Conservation (phyloP, 2,113 vertebrate species). For the Seriola quinqueradiata region DNA sequence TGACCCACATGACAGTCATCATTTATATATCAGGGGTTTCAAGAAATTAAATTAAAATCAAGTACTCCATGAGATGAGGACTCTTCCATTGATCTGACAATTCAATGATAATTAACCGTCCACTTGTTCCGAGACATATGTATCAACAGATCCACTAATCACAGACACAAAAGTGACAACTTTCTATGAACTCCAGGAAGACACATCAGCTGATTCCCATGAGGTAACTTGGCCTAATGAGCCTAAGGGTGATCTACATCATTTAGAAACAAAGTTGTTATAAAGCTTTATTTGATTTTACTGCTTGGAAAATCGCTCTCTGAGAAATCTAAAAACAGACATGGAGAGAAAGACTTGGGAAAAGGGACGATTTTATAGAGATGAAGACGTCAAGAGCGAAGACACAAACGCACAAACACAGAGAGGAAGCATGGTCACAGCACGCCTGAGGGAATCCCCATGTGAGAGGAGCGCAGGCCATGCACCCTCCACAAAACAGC, state of each 20-base stretch:
- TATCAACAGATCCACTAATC: neutral
- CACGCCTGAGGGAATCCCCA: constrained; percentile 74
- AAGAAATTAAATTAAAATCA: neutral
- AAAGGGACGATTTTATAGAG: neutral
- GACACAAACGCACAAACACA: constrained; percentile 1
- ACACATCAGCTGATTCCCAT: constrained; percentile 31
- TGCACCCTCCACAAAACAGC: constrained; percentile 58
- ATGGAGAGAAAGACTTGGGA: neutral
- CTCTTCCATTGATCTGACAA: neutral
- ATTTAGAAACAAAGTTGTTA: neutral
- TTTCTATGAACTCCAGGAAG: neutral
- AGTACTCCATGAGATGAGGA: neutral
- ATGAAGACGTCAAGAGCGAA: constrained; percentile 1
- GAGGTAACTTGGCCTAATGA: too few species aligned
- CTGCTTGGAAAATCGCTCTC: neutral
- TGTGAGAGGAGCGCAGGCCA: constrained; percentile 44
- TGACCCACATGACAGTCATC: neutral
- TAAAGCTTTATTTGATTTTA: neutral
- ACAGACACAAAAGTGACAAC: neutral
- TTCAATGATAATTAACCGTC: neutral
- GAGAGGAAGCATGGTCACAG: constrained; percentile 57
- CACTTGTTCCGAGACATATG: neutral
- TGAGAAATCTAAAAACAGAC: neutral
- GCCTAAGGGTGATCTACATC: neutral
- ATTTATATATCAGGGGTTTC: neutral